These are phyloP conservation scores for Eulithis testata DNA, from an alignment of 2,888 invertebrate species.

Conservation along the genomic window DNA sequence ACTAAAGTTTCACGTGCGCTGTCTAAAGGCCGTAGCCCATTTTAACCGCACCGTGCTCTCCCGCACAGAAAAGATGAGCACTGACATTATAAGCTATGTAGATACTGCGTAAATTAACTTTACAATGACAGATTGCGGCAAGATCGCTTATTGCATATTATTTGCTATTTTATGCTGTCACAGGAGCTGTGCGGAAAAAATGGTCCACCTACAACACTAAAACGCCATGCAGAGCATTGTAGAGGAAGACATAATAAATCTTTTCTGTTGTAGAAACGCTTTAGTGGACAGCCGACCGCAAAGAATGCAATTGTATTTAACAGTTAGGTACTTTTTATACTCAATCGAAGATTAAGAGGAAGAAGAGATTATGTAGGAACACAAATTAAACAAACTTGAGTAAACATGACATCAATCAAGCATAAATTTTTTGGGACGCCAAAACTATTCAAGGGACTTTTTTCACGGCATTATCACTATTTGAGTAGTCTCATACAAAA, in stretches of 20 bases:
- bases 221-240: too few relatives aligned
- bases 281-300: slow-evolving; percentile 6
- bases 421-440: slow-evolving; percentile 8
- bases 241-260: too few relatives aligned
- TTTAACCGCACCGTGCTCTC: too few relatives aligned
- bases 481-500: background rate
- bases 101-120: too few relatives aligned
- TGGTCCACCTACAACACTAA: too few relatives aligned
- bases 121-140: background rate
- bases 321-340: slow-evolving; percentile 12
- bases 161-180: too few relatives aligned
- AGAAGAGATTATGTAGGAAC: slow-evolving; percentile 2
- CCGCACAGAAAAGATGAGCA: too few relatives aligned
- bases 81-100: too few relatives aligned
- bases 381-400: slow-evolving; percentile 16
- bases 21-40: too few relatives aligned
- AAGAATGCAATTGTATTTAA: slow-evolving; percentile 1
- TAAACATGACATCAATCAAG: slow-evolving; percentile 11
- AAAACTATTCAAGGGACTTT: slow-evolving; percentile 12
- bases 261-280: background rate
- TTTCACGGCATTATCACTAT: too few relatives aligned
- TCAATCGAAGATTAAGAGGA: background rate
- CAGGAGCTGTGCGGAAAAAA: too few relatives aligned
- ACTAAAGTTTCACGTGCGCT: slow-evolving; percentile 2
- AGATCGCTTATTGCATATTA: too few relatives aligned